These are phyloP conservation scores for Ceriagrion tenellum DNA, from an alignment of 2,888 invertebrate genomes.

Conservation along the genomic window DNA sequence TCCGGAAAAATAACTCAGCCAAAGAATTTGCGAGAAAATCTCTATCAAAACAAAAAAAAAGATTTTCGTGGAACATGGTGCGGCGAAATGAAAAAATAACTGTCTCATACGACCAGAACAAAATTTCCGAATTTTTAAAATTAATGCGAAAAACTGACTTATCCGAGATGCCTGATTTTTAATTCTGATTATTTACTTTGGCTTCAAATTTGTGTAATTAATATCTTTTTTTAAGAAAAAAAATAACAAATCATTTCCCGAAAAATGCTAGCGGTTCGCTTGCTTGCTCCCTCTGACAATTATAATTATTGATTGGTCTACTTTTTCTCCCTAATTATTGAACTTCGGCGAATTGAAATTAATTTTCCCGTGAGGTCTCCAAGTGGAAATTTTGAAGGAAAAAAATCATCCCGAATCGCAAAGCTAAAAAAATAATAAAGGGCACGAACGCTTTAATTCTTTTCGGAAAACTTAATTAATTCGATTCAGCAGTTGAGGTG, in stretches of 20 bases:
- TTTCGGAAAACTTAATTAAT: conserved; percentile 19
- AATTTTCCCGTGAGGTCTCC: not conserved
- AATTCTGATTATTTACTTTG: not conserved
- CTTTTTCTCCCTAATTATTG: not conserved
- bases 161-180: not conserved
- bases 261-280: not conserved
- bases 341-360: not conserved
- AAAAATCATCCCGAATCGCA: not conserved
- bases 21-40: too few species aligned
- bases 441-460: not conserved
- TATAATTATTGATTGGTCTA: not conserved
- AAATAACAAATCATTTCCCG: not conserved
- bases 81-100: too few species aligned
- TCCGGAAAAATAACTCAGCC: too few species aligned
- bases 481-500: not conserved
- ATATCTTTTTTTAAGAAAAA: not conserved
- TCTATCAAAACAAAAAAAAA: too few species aligned
- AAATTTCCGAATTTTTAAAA: not conserved
- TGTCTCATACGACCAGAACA: too few species aligned
- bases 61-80: too few species aligned
- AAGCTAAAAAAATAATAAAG: not conserved
- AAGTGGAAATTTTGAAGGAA: not conserved
- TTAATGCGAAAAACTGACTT: not conserved
- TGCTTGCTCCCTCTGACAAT: not conserved
- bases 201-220: not conserved